Evolutionary conservation across 35 echinoderm and acorn worm species (phyloP), one percentile per base, ranked within the genome.

Genomic region (Patiria miniata): DNA sequence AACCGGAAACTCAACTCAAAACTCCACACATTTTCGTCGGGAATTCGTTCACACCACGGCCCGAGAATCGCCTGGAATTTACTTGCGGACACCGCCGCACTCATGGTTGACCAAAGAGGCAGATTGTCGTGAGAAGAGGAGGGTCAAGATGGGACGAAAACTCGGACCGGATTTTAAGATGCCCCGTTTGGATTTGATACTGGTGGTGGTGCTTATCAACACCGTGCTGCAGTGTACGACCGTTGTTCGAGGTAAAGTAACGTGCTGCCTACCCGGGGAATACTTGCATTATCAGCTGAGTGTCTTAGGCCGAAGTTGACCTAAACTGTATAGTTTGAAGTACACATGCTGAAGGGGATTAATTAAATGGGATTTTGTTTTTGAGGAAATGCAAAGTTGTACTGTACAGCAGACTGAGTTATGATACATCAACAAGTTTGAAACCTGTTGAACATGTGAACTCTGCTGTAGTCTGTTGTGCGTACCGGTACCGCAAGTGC

Each of bases 201-300:
- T 73, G 65, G 65, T 73, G 26, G 65, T 30, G 65, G 65, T 36
- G 21, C 26, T 73, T 18, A 10, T 73, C 18, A 6, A 6, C 12
- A 68, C 60, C 21, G 26, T 73, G 61, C 1, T 22, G 34, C 34
- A 36, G 26, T 32, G 29, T 23, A 34, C 65, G 8, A 73, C 65
- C 65, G 65, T 73, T 73, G 65, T 73, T 14, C 65, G 34, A 73
- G 65, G 65, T 73, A 73, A 73, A 10, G 65, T 73, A 34, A 26
- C 10, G 18, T 73, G 65, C 34, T 26, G 26, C 23, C 28, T 69
- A n/a, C n/a, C n/a, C n/a, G n/a, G n/a, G n/a, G 19, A 34, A 14
- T 32, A 7, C 5, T 21, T 61, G 21, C 34, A 34, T 10, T 73
- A 7, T 61, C 7, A 28, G 26, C 26, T 73, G 65, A 14, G 8